Percentiles rank a stretch among this genome's conserved stretches.
These are phyloP conservation scores for Heterotilapia buettikoferi DNA, from an alignment of 2,113 vertebrate genomes.

Conservation along the genomic window DNA sequence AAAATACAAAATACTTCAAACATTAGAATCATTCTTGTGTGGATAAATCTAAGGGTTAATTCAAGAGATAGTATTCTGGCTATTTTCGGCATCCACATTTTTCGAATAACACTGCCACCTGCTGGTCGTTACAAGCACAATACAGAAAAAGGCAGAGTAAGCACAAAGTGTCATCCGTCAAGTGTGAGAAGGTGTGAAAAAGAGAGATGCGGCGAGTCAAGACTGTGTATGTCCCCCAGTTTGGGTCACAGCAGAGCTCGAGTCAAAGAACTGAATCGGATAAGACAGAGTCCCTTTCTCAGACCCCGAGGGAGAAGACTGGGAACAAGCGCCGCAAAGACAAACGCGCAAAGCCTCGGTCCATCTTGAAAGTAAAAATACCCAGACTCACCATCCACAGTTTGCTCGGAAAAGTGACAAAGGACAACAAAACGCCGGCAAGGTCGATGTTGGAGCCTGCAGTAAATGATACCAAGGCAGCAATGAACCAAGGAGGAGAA, in stretches of 20 bases:
- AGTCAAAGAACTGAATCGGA: background rate
- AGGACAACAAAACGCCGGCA: background rate
- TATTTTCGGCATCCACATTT: background rate
- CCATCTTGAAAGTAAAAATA: constrained; percentile 10
- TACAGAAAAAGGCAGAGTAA: background rate
- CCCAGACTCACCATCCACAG: background rate
- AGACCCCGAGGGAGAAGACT: background rate
- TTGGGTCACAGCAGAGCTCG: background rate
- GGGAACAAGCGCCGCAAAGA: background rate
- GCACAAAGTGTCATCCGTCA: background rate
- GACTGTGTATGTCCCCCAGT: background rate
- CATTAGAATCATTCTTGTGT: background rate
- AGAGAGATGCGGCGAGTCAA: background rate
- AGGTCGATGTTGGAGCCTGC: background rate
- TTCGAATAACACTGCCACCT: background rate
- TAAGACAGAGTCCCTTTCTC: background rate
- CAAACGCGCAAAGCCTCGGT: background rate
- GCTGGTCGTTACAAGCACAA: background rate
- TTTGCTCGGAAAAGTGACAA: background rate
- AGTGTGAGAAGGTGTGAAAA: background rate
- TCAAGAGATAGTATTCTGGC: background rate
- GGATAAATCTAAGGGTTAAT: background rate
- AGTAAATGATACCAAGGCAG: background rate
- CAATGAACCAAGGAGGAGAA: background rate
- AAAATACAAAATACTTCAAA: background rate